Conservation (phyloP, 2,797 vertebrate genomes). For the Gymnothorax reevesii region DNA sequence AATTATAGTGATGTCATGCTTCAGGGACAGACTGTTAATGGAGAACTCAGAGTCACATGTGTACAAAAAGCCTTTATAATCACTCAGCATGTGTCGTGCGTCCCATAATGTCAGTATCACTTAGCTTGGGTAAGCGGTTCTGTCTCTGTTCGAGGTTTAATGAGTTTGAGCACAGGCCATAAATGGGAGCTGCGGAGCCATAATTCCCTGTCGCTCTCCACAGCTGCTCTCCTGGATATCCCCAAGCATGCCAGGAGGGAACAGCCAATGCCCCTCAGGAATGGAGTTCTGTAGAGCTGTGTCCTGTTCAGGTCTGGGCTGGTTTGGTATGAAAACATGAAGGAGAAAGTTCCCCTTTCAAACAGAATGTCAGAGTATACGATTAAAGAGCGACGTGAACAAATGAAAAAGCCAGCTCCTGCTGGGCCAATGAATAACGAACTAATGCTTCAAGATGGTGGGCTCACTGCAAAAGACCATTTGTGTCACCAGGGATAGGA, state of each 20-base stretch:
- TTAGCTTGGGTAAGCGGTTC: neutral
- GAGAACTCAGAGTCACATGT: neutral
- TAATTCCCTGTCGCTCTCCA: neutral
- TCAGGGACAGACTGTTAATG: too few relatives aligned
- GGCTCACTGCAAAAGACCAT: neutral
- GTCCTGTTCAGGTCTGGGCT: neutral
- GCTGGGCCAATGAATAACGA: too few relatives aligned
- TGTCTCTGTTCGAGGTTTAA: neutral
- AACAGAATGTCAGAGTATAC: neutral
- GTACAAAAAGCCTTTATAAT: neutral
- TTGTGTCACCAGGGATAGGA: neutral
- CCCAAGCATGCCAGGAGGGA: neutral
- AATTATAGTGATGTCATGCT: too few relatives aligned
- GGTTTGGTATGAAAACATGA: neutral
- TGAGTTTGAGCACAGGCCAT: neutral
- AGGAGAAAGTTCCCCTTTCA: neutral
- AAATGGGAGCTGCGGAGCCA: neutral
- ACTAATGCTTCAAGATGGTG: constrained; percentile 10
- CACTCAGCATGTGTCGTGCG: neutral
- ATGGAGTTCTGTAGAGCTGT: neutral
- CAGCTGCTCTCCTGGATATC: neutral
- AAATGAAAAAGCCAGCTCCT: neutral
- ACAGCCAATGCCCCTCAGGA: neutral
- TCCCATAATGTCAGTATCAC: neutral
- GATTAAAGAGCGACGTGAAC: neutral